Conservation (phyloP, 2,797 vertebrate genomes). For the Gambelia wislizenii region DNA sequence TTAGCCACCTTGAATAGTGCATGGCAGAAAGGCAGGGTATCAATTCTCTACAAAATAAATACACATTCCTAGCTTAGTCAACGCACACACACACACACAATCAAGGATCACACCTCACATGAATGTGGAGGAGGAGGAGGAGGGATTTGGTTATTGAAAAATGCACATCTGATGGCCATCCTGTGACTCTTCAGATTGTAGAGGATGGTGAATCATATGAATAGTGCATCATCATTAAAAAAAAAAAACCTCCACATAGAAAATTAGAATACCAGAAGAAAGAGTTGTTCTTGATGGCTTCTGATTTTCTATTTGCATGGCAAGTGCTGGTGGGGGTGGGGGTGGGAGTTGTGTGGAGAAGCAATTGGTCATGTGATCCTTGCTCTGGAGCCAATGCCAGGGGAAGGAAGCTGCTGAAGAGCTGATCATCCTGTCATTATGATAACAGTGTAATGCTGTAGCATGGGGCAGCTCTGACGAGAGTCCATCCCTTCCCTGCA, state of each 20-base stretch:
- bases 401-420: neutral
- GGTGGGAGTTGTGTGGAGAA: neutral
- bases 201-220: neutral
- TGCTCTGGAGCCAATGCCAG: neutral
- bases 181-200: neutral
- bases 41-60: neutral
- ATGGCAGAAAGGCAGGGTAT: neutral
- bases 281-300: neutral
- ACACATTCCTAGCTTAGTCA: neutral
- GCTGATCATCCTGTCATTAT: neutral
- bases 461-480: neutral
- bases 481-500: too few species aligned
- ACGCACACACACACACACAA: neutral
- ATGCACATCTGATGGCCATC: neutral
- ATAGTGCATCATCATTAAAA: neutral
- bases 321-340: neutral
- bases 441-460: neutral
- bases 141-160: neutral
- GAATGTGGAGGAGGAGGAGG: too few species aligned
- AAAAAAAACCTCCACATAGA: neutral
- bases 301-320: neutral
- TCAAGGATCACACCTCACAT: neutral
- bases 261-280: neutral
- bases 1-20: neutral
- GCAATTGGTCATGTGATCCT: neutral